Percentiles rank a stretch among this genome's conserved stretches.
These are phyloP conservation scores for Himalopsyche kuldschensis DNA, from an alignment of 2,888 invertebrate species.

Conservation along the genomic window DNA sequence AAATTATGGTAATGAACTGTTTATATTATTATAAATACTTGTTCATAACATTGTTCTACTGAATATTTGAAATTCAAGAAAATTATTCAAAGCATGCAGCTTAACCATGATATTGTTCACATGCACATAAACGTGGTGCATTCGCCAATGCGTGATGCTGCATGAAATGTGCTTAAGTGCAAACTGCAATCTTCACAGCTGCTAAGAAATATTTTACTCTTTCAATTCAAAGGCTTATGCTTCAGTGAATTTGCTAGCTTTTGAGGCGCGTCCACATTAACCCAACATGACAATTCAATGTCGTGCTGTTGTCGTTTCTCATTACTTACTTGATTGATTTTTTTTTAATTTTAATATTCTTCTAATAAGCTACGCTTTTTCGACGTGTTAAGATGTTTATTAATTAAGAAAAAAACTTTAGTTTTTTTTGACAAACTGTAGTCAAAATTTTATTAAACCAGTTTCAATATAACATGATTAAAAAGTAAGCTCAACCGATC, in stretches of 20 bases:
- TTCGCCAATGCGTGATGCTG: background rate
- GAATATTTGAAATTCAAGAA: background rate
- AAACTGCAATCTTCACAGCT: background rate
- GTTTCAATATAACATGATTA: too few species aligned
- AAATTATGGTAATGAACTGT: too few species aligned
- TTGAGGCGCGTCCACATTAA: background rate
- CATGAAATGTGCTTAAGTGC: background rate
- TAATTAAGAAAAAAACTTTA: too few species aligned
- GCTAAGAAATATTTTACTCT: background rate
- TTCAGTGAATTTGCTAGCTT: background rate
- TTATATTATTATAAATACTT: too few species aligned
- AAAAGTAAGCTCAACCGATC: too few species aligned
- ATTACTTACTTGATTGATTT: too few species aligned
- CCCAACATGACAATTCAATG: background rate
- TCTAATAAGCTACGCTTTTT: too few species aligned
- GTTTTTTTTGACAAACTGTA: too few species aligned
- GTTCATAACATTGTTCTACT: background rate
- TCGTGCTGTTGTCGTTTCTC: too few species aligned
- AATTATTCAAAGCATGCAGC: background rate
- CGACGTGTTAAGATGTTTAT: too few species aligned
- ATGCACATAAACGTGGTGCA: background rate
- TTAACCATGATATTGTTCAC: background rate
- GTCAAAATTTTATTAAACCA: too few species aligned
- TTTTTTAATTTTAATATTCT: too few species aligned
- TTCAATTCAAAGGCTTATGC: background rate